Evolutionary conservation across 2,888 invertebrate species (phyloP), one percentile per base, ranked within the genome.

Genomic region (Lochmaea crataegi): DNA sequence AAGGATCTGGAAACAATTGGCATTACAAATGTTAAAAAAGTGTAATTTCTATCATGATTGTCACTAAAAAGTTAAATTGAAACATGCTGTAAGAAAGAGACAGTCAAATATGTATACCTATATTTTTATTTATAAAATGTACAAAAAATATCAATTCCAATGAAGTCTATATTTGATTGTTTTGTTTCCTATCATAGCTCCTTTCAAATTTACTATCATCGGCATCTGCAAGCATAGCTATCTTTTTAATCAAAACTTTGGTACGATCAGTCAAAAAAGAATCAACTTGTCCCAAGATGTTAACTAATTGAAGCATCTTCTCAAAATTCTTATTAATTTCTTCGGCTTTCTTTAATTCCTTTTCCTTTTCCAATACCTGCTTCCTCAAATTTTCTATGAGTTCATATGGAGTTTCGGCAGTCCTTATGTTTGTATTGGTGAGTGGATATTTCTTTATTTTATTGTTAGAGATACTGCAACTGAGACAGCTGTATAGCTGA

Each of bases 241-340:
- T 81, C 81, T 87, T 88, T 76, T 84, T 85, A 51, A 89, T 83
- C 16, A 88, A 76, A 14, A 80, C 81, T 75, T 84, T 87, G 6
- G 88, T 86, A 72, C 87, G 82, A 69, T 88, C 88, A 1, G 87
- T 86, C 60, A 89, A 79, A 78, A 88, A 89, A 41, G 86, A 84
- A 78, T 89, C 89, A 45, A 89, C 85, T 80, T 89, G 88, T 3
- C 88, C 89, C 68, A 89, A 82, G 69, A 89, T 86, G 74, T 87
- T 88, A 2, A 89, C 87, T 56, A 89, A 81, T 76, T 88, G 87
- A 67, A 89, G 86, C 83, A 89, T 85, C 78, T 84, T 87, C 72
- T 89, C 88, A 72, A 89, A 88, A 78, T 87, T 86, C 41, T 84
- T 85, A 74, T 88, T 87, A 38, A 88, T 79, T 69, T 83, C 82